A percentile compares a stretch with the other conserved stretches of the same genome.
phyloP scores from a whole-genome alignment of 2,797 vertebrate genomes.

The Cryptoprocta ferox region DNA sequence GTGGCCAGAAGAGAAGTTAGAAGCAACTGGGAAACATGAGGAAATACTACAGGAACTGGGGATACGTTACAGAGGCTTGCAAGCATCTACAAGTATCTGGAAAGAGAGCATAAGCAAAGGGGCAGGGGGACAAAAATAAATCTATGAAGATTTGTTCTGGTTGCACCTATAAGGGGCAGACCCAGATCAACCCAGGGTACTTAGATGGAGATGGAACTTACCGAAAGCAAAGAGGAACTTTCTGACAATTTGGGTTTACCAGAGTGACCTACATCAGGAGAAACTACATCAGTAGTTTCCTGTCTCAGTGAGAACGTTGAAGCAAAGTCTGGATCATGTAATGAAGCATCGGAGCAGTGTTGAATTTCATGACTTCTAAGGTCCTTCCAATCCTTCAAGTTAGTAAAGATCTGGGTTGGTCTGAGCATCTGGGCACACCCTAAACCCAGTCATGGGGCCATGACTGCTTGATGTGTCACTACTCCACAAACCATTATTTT shows the following conservation, averaged over 20 bases:
- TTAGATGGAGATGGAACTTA: neutral
- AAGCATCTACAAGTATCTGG: neutral
- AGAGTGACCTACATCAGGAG: neutral
- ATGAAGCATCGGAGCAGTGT: neutral
- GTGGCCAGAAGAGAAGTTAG: neutral
- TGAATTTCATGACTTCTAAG: neutral
- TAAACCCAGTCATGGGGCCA: neutral
- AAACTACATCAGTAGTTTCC: neutral
- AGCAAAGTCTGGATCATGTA: neutral
- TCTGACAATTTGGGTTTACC: neutral
- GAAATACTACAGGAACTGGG: neutral
- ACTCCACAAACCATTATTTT: constrained; percentile 16
- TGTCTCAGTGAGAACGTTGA: neutral
- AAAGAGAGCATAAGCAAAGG: neutral
- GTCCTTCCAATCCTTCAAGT: neutral
- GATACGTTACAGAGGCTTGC: neutral
- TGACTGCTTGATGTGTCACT: neutral
- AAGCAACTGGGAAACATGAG: neutral
- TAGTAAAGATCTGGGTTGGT: neutral
- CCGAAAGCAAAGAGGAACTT: neutral
- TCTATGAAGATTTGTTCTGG: neutral
- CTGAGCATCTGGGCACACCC: neutral
- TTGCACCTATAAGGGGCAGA: neutral
- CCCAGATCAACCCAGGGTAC: neutral
- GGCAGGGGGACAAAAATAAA: neutral